These are phyloP conservation scores for Parochlus steinenii DNA, from an alignment of 2,888 invertebrate genomes.

Conservation along the genomic window DNA sequence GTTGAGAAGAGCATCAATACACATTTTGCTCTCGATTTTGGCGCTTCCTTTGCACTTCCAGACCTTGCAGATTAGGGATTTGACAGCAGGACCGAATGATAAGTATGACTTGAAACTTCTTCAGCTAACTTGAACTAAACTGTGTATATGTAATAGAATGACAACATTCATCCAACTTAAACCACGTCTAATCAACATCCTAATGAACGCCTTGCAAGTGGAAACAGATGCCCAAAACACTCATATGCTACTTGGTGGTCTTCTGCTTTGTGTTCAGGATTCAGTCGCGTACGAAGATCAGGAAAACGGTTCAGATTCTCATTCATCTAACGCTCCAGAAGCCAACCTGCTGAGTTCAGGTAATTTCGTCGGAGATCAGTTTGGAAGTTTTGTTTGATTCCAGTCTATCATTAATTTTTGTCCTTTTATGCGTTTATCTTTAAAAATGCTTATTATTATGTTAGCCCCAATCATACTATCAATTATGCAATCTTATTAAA, in stretches of 20 bases:
- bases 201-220: constrained; percentile 67
- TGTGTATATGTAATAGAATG: constrained; percentile 18
- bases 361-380: constrained; percentile 27
- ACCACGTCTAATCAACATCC: constrained; percentile 57
- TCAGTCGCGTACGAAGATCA: constrained; percentile 58
- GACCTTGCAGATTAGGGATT: constrained; percentile 52
- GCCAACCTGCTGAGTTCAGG: constrained; percentile 52
- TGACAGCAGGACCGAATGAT: constrained; percentile 39
- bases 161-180: constrained; percentile 52
- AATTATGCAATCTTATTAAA: no score
- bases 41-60: constrained; percentile 87
- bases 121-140: constrained; percentile 2
- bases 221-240: constrained; percentile 76
- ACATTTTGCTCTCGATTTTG: constrained; percentile 77
- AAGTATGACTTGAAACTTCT: constrained; percentile 19
- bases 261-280: constrained; percentile 63
- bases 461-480: no score
- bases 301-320: constrained; percentile 36
- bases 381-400: no score
- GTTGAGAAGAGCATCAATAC: constrained; percentile 79
- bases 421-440: no score
- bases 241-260: constrained; percentile 69
- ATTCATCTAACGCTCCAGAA: constrained; percentile 31
- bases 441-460: neutral
- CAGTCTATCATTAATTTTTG: no score